Evolutionary conservation across 2,797 vertebrate species (phyloP), one percentile per base, ranked within the genome.

Genomic region (Manis pentadactyla): DNA sequence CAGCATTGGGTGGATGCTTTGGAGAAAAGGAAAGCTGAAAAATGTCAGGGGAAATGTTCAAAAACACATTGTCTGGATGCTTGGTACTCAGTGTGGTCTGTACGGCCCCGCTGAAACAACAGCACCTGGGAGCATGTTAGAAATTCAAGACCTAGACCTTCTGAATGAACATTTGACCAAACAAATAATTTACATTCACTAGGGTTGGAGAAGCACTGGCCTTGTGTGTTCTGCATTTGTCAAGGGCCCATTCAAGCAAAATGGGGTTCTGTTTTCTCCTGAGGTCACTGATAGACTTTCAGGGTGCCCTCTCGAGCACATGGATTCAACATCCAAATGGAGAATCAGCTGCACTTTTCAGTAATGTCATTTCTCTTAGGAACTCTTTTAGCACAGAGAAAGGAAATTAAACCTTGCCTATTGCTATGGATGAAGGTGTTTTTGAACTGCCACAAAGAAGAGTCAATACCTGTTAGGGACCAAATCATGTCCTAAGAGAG

Each of bases 311-410:
- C 68, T 86, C 0, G 2, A 77, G 27, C 31, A 27, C 4, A 4
- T 42, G 34, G 61, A 25, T 87, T 75, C 29, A 64, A 9, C 19
- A 25, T 18, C 25, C 71, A 71, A 59, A 29, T 5, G 15, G 83
- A 91, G 57, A 95, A 53, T 53, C 37, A 1, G 27, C 68, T 82
- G 87, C 42, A 53, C 63, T 90, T 73, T 78, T 37, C 25, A 39
- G 57, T 31, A 69, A 23, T 69, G 49, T 46, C n/a, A 37, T 57
- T 90, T 96, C 49, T 75, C 25, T 88, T 90, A 75, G 37, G 61
- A 63, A n/a, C 31, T 88, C 49, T 93, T 93, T 92, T 79, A 86
- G 46, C 27, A 77, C 61, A 90, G n/a, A 87, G 61, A 92, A 88
- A 82, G 90, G 25, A 96, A 95, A 92, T 90, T 51, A 85, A 95